A percentile compares a stretch with the other conserved stretches of the same genome.
Conservation (phyloP, 1,140 invertebrate species). For the Coenobita brevimanus region DNA sequence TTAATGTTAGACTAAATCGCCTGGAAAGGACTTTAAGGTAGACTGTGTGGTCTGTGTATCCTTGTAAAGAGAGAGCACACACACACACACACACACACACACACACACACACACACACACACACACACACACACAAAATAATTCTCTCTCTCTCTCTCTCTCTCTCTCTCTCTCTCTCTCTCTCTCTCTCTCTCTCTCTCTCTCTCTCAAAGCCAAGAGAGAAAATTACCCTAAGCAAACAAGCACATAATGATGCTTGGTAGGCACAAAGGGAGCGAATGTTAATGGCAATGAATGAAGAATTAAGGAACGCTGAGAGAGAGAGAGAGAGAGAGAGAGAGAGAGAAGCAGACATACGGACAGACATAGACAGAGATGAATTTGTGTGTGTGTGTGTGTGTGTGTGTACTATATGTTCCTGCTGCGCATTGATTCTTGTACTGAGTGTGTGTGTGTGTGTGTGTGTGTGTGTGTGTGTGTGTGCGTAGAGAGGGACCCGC, state of each 20-base stretch:
- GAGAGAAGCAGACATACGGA: too few relatives aligned
- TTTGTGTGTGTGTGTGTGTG: too few relatives aligned
- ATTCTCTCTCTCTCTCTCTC: conserved; percentile 24
- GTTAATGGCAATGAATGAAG: neutral
- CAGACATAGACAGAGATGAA: too few relatives aligned
- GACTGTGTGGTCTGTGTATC: too few relatives aligned
- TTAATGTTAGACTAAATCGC: too few relatives aligned
- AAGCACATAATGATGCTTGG: neutral
- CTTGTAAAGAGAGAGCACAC: too few relatives aligned
- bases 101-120: too few relatives aligned
- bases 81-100: too few relatives aligned
- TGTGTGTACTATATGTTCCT: too few relatives aligned
- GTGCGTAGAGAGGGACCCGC: neutral
- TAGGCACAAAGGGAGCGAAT: neutral
- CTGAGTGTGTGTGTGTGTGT: neutral
- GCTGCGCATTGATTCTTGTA: neutral
- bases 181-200: conserved; percentile 5
- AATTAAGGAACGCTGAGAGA: neutral
- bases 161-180: conserved; percentile 9
- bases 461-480: neutral
- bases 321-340: neutral
- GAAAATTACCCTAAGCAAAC: conserved; percentile 27
- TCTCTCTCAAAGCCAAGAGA: neutral
- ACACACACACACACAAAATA: too few relatives aligned
- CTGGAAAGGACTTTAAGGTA: too few relatives aligned